Conservation (phyloP, 2,888 invertebrate genomes). For the Xylota segnis region DNA sequence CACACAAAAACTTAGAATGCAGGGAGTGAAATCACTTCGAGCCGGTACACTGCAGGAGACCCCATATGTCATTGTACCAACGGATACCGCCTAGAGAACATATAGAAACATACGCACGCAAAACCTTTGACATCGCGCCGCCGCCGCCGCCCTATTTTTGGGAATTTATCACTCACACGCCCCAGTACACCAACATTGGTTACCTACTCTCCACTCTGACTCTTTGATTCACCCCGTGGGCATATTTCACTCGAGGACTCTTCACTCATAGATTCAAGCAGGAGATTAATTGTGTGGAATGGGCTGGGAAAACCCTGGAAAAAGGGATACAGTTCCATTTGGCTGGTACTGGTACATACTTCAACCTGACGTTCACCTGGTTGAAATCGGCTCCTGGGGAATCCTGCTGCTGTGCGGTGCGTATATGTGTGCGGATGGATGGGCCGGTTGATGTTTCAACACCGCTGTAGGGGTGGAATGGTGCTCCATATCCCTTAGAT, state of each 20-base stretch:
- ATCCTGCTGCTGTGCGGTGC: constrained; percentile 12
- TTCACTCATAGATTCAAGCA: constrained; percentile 41
- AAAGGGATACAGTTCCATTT: constrained; percentile 30
- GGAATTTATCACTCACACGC: constrained; percentile 71
- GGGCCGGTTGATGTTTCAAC: constrained; percentile 56
- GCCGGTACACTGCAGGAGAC: constrained; percentile 38
- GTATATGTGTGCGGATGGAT: constrained; percentile 38
- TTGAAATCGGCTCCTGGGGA: constrained; percentile 34
- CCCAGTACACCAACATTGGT: constrained; percentile 40
- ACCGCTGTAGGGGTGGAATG: constrained; percentile 50
- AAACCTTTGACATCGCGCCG: neutral
- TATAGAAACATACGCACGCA: constrained; percentile 33
- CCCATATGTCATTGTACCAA: constrained; percentile 33
- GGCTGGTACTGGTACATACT: neutral
- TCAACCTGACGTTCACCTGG: constrained; percentile 38
- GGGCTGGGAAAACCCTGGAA: constrained; percentile 41
- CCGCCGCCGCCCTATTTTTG: constrained; percentile 45
- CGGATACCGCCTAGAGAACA: constrained; percentile 14
- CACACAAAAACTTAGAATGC: constrained; percentile 36
- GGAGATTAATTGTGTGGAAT: constrained; percentile 65
- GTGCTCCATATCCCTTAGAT: constrained; percentile 35
- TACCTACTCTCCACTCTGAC: constrained; percentile 20
- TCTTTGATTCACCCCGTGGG: constrained; percentile 34
- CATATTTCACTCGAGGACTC: constrained; percentile 33
- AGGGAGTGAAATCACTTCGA: constrained; percentile 61